Evolutionary conservation across 2,888 invertebrate species (phyloP).

Genomic region (Ectemnius lituratus): DNA sequence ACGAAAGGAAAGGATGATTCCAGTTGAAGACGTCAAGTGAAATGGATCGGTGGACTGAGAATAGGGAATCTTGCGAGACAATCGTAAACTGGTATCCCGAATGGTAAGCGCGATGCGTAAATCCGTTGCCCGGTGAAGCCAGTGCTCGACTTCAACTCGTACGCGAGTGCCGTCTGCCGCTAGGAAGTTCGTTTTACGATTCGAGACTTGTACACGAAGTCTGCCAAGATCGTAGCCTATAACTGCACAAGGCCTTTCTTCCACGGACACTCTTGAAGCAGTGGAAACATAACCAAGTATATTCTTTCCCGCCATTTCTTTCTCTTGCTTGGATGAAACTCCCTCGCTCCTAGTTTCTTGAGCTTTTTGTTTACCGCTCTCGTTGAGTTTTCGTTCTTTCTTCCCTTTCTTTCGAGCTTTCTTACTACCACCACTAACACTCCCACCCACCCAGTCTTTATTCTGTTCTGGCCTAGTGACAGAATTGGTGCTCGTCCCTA

Average conservation of each 20-base stretch:
- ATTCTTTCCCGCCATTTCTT: slow-evolving; percentile 12
- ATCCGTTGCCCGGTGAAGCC: slow-evolving; percentile 58
- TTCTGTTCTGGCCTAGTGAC: no score
- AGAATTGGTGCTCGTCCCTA: background rate
- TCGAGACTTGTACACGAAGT: slow-evolving; percentile 62
- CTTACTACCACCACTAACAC: background rate
- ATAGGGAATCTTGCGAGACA: slow-evolving; percentile 46
- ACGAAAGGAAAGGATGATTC: slow-evolving; percentile 65
- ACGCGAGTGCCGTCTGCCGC: slow-evolving; percentile 66
- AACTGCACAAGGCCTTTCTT: slow-evolving; percentile 58
- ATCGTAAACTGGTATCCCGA: slow-evolving; percentile 52
- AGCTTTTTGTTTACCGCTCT: background rate
- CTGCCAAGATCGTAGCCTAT: slow-evolving; percentile 70
- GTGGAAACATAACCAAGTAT: slow-evolving; percentile 43
- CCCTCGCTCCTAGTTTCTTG: slow-evolving; percentile 1
- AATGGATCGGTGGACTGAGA: slow-evolving; percentile 51
- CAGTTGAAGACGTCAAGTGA: slow-evolving; percentile 64
- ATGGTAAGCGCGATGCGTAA: slow-evolving; percentile 58
- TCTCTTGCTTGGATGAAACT: slow-evolving; percentile 17
- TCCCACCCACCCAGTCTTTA: no score
- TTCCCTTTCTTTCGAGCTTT: background rate
- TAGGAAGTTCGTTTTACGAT: slow-evolving; percentile 54
- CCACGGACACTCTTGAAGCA: slow-evolving; percentile 35
- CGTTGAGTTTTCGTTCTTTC: background rate
- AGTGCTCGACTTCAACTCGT: slow-evolving; percentile 60